Conservation (phyloP, 1,140 invertebrate genomes). For the Calliopsis andreniformis region DNA sequence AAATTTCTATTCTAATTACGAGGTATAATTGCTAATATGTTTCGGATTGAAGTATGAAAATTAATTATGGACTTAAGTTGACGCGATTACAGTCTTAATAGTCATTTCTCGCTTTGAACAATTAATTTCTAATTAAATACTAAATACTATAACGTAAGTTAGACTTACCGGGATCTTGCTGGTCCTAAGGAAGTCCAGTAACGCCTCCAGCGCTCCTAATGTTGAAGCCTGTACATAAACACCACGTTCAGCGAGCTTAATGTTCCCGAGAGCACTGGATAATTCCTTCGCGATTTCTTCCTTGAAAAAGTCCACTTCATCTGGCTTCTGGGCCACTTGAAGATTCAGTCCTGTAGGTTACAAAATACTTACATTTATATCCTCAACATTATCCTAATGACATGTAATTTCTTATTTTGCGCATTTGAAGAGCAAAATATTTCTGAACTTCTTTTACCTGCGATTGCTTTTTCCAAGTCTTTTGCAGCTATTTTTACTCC, state of each 20-base stretch:
- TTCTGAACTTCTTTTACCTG: constrained; percentile 82
- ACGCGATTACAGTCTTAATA: too few relatives aligned
- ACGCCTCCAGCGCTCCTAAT: constrained; percentile 97
- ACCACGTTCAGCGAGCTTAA: constrained; percentile 95
- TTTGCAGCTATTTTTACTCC: constrained; percentile 99
- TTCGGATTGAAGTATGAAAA: too few relatives aligned
- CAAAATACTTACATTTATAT: neutral
- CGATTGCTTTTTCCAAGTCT: constrained; percentile 98
- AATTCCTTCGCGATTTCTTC: constrained; percentile 92
- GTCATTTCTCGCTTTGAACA: too few relatives aligned
- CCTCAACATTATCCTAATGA: too few relatives aligned
- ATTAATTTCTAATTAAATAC: too few relatives aligned
- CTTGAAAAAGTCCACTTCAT: constrained; percentile 93
- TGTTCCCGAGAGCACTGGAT: constrained; percentile 93
- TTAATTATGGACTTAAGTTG: too few relatives aligned
- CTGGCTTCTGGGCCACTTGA: constrained; percentile 93
- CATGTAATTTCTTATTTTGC: too few relatives aligned
- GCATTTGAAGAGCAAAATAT: neutral
- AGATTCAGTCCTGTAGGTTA: constrained; percentile 87
- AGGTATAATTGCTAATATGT: too few relatives aligned
- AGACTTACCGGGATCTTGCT: constrained; percentile 97
- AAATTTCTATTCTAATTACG: too few relatives aligned
- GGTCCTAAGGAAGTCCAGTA: constrained; percentile 96
- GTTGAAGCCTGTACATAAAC: constrained; percentile 99
- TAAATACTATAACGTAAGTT: neutral